phyloP scores from a whole-genome alignment of 2,113 vertebrate species.

The Oceanodroma tethys region DNA sequence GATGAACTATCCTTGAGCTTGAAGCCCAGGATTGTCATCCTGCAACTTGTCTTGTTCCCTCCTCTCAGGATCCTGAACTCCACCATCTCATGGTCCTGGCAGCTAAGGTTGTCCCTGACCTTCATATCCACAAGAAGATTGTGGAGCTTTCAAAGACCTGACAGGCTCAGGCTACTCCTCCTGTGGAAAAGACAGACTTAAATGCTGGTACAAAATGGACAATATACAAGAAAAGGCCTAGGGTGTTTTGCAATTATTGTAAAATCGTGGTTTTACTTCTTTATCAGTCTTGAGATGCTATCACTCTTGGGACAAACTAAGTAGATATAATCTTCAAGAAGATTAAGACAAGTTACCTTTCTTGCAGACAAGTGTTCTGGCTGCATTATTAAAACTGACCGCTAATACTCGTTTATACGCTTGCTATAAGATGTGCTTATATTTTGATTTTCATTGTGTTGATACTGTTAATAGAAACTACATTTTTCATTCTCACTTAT shows the following conservation, averaged over 20 bases:
- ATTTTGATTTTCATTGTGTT: neutral
- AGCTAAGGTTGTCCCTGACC: neutral
- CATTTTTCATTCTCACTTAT: neutral
- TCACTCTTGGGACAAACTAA: neutral
- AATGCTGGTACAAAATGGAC: neutral
- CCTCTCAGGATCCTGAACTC: neutral
- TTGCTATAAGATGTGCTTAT: neutral
- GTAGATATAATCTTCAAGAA: neutral
- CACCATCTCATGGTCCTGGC: neutral
- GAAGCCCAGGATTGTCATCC: neutral
- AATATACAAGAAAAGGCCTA: neutral
- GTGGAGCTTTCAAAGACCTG: neutral
- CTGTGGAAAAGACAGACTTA: neutral
- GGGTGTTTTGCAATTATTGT: neutral
- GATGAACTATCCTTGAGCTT: neutral
- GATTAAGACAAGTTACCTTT: neutral
- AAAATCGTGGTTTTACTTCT: neutral
- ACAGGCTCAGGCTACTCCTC: neutral
- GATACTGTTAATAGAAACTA: neutral
- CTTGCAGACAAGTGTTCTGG: neutral
- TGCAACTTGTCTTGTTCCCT: neutral
- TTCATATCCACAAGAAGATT: neutral
- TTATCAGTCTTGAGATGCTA: neutral
- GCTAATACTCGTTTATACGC: neutral
- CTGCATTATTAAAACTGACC: neutral